These are phyloP conservation scores for Drosophila conformis DNA, from an alignment of 2,888 invertebrate genomes.

Conservation along the genomic window DNA sequence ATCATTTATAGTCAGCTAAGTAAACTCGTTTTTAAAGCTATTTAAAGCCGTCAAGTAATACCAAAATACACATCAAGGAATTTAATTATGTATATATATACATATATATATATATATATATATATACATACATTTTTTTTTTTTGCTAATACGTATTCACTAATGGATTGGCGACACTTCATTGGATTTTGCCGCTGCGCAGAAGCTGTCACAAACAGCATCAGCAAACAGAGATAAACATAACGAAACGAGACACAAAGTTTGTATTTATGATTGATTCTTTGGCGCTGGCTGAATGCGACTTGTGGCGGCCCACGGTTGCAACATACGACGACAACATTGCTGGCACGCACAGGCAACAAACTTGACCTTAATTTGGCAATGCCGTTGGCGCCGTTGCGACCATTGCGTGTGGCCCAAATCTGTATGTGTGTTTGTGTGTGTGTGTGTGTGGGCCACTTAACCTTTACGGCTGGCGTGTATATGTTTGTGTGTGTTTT, in stretches of 20 bases:
- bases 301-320: constrained; percentile 30
- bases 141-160: constrained; percentile 63
- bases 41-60: constrained; percentile 45
- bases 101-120: not conserved
- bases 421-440: constrained; percentile 20
- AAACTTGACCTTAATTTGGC: constrained; percentile 72
- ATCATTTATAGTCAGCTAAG: constrained; percentile 11
- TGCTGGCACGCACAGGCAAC: constrained; percentile 52
- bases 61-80: constrained; percentile 34
- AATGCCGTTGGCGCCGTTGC: constrained; percentile 35
- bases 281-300: constrained; percentile 23
- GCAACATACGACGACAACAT: constrained; percentile 28
- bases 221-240: constrained; percentile 1
- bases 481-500: not conserved
- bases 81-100: not conserved
- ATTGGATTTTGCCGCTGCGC: constrained; percentile 35
- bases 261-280: constrained; percentile 57
- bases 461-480: constrained; percentile 48
- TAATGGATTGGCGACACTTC: constrained; percentile 56
- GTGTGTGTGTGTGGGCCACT: constrained; percentile 44
- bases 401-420: constrained; percentile 52
- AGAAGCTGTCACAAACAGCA: constrained; percentile 34
- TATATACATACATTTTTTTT: not conserved
- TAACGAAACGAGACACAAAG: constrained; percentile 5
- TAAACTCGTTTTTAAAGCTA: constrained; percentile 45